phyloP scores from a whole-genome alignment of 1,140 invertebrate genomes.

The Eriocheir sinensis region DNA sequence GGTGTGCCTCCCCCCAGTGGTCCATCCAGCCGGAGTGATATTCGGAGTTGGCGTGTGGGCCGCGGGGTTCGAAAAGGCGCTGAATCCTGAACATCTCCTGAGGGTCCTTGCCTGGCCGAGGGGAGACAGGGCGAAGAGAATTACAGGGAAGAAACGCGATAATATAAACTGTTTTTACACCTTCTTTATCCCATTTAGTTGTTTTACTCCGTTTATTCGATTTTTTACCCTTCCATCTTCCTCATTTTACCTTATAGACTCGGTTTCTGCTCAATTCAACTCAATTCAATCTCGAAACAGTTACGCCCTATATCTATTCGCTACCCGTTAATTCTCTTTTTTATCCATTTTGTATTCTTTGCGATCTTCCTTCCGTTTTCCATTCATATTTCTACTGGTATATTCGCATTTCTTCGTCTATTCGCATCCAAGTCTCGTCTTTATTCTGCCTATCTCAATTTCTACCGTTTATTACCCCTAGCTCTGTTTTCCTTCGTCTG shows the following conservation, averaged over 20 bases:
- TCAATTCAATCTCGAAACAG: neutral
- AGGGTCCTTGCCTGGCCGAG: neutral
- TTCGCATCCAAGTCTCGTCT: neutral
- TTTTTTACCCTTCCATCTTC: no score
- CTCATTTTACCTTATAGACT: no score
- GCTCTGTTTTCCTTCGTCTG: no score
- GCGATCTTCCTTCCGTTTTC: neutral
- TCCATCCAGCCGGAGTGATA: conserved; percentile 81
- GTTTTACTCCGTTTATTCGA: no score
- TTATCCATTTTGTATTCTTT: neutral
- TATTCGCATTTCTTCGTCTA: neutral
- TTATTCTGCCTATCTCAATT: no score
- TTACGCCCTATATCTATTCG: neutral
- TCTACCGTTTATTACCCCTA: neutral
- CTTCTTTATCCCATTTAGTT: no score
- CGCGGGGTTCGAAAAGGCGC: conserved; percentile 78
- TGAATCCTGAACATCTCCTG: conserved; percentile 29
- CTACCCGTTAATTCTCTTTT: neutral
- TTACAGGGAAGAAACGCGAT: neutral
- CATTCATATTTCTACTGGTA: neutral
- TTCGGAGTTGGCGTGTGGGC: conserved; percentile 81
- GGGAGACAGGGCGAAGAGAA: neutral
- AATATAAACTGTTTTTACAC: no score
- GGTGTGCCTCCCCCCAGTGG: conserved; percentile 80
- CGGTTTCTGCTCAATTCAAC: neutral